Base-by-base conservation (phyloP, 2,797 vertebrate genomes). In the Orestias chungarensis region DNA sequence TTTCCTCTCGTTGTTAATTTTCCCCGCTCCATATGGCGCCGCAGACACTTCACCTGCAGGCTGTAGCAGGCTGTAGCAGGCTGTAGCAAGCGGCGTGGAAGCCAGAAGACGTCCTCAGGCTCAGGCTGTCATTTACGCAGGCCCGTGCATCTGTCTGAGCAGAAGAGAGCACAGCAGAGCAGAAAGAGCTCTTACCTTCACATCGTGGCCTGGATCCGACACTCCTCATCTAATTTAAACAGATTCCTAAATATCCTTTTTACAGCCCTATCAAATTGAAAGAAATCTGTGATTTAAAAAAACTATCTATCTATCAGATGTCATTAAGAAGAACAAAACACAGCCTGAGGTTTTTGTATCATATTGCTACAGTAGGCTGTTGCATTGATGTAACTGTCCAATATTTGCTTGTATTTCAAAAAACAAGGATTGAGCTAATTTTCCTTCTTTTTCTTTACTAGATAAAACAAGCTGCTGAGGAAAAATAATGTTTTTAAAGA, bases 1-100 rank as follows among this genome's bases (percentile, higher is more conserved):
- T 98, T 97, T 96, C 97, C 97, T 97, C 96, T 98, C 95, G 95
- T 96, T 99, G 97, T 99, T 99, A 99, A 99, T 99, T 99, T 99
- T 97, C 97, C 96, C 95, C 93, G 95, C 97, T 97, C 97, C 98
- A 98, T 99, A 99, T 99, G 97, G 97, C 96, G 96, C 96, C 96
- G 93, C 97, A 99, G 97, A 98, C 97, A 97, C 97, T 98, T 98
- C 96, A 99, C 98, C 98, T 99, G 97, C 95, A 95, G 98, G 97
- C 97, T 97, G 96, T 96, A 96, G 97, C 95, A 95, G 97, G 97
- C 97, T 97, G 96, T 96, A 96, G 96, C 96, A 95, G 96, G 95
- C 96, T 95, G 96, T 96, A 96, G 96, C 96, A 95, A 96, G 95
- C 96, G 95, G 94, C 94, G 95, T 95, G 94, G 96, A 95, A 96